These are phyloP conservation scores for Pardalotus punctatus DNA, from an alignment of 2,113 vertebrate species.

Conservation along the genomic window DNA sequence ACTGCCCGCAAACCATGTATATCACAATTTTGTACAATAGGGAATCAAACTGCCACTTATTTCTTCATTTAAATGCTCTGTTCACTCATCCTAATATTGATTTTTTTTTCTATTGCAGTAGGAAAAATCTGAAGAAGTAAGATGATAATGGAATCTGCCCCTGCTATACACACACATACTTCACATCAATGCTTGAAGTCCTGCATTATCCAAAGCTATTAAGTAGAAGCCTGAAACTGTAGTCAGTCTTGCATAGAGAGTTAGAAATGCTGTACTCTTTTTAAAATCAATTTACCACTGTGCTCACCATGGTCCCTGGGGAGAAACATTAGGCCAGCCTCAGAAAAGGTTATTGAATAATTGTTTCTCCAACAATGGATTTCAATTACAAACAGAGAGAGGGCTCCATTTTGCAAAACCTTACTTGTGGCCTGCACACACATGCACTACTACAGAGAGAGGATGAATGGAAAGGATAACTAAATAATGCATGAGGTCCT, in stretches of 20 bases:
- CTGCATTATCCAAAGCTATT: background rate
- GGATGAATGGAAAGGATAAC: background rate
- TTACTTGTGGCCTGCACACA: background rate
- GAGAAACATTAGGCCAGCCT: conserved; percentile 22
- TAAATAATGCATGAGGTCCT: background rate
- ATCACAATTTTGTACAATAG: background rate
- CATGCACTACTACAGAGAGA: background rate
- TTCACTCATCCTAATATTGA: background rate
- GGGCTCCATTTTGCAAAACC: background rate
- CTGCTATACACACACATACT: background rate
- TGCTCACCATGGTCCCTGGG: background rate
- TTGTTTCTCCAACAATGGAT: conserved; percentile 21
- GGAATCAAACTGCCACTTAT: background rate
- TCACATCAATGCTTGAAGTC: background rate
- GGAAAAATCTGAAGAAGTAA: background rate
- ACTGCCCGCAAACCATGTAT: background rate
- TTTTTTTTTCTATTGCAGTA: background rate
- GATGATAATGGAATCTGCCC: background rate
- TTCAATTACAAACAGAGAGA: conserved; percentile 39
- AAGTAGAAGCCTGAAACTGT: conserved; percentile 19
- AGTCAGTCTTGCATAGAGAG: conserved; percentile 41
- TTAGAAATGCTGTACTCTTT: conserved; percentile 7
- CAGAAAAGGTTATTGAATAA: conserved; percentile 28
- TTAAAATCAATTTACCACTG: conserved; percentile 48
- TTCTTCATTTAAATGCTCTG: conserved; percentile 3